Base-by-base conservation (phyloP, 2,797 vertebrate genomes). In the Spinibarbus caldwelli region DNA sequence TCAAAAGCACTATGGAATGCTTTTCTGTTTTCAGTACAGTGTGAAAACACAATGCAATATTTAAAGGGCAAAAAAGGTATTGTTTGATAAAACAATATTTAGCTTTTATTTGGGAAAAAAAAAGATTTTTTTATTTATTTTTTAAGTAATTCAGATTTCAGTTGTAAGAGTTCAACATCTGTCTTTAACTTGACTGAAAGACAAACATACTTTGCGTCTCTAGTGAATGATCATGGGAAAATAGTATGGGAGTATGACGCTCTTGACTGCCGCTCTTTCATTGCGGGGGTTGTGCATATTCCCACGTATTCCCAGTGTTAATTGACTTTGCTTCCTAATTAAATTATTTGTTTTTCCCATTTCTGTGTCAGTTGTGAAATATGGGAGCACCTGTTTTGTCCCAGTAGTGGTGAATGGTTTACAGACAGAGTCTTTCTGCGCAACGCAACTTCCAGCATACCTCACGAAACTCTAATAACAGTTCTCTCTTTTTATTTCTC, bases 11-110 rank as follows among this genome's bases (percentile, higher is more conserved):
- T 92, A 93, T 93, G 90, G 86, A 93, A 92, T 91, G 93, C 91
- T 93, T 94, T 93, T 95, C 92, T 94, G 94, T 95, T 94, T 95
- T 95, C 93, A 94, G 93, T 94, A 92, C 94, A 94, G 91, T 93
- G 92, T 94, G 90, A 93, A 94, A 93, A 93, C 91, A 93, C 92
- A 23, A 5, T 45, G 41, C 14, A 29, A 17, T 45, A n/a, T 49
- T 5, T 21, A 4, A 34, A 29, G 26, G 14, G 1, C 10, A 17
- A 70, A 26, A 49, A 34, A 4, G 0, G 10, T 26, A 31, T 80
- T 21, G 21, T 75, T 80, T 72, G 10, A 11, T 23, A 15, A 23
- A 45, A 70, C 31, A n/a, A n/a, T 59, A 14, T 47, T 29, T 45
- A 34, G 17, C 21, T 34, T 59, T 12, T 57, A 9, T 64, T 57